These are phyloP conservation scores for Amphiprion clarkii DNA, from an alignment of 2,797 vertebrate genomes.

Conservation along the genomic window DNA sequence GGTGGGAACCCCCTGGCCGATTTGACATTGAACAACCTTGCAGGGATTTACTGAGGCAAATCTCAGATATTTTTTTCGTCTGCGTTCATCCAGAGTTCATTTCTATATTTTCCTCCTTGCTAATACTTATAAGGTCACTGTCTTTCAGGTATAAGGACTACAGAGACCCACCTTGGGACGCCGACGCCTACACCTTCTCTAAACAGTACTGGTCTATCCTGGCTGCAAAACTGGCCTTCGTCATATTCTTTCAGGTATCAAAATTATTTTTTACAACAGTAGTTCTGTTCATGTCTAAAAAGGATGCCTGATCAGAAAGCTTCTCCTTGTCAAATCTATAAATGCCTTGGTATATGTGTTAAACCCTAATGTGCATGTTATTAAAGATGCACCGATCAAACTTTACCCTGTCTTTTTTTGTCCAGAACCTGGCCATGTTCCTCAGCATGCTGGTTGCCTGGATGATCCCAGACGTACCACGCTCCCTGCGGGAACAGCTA, in stretches of 20 bases:
- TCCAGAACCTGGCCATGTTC: constrained; percentile 97
- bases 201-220: constrained; percentile 97
- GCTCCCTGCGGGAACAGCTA: constrained; percentile 94
- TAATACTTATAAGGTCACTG: constrained; percentile 28
- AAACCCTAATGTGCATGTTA: not conserved
- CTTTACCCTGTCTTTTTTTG: constrained; percentile 19
- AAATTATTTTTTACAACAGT: constrained; percentile 14
- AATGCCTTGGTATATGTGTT: not conserved
- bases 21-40: constrained; percentile 2
- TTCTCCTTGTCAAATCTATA: not conserved
- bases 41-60: constrained; percentile 20
- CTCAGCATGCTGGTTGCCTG: constrained; percentile 96
- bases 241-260: constrained; percentile 96
- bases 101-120: not conserved
- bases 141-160: constrained; percentile 95
- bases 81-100: not conserved
- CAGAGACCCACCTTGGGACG: constrained; percentile 95
- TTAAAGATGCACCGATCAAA: no score
- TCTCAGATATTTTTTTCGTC: not conserved
- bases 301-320: not conserved
- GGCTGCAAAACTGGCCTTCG: constrained; percentile 94
- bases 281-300: not conserved
- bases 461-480: constrained; percentile 97
- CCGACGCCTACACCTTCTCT: constrained; percentile 92
- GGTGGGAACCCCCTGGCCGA: no score